Conservation (phyloP, 2,888 invertebrate genomes). For the Drosophila yooni region DNA sequence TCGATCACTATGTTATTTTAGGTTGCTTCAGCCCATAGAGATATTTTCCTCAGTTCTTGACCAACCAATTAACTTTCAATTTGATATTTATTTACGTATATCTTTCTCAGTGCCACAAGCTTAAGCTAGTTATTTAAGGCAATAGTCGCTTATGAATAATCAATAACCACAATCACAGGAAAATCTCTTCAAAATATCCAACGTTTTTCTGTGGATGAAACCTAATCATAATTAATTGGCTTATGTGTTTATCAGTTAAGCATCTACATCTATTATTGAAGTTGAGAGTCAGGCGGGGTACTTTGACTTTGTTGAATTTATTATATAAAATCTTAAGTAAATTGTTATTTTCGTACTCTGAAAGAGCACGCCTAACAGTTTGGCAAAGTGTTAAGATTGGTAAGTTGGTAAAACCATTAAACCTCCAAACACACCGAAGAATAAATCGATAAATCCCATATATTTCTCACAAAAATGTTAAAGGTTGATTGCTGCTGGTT, state of each 20-base stretch:
- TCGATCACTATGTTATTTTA: neutral
- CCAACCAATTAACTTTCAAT: neutral
- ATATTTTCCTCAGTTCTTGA: neutral
- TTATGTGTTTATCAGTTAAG: neutral
- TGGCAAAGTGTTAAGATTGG: neutral
- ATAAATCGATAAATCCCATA: neutral
- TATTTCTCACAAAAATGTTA: neutral
- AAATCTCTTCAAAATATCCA: neutral
- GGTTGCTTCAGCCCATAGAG: neutral
- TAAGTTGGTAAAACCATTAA: neutral
- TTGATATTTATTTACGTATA: neutral
- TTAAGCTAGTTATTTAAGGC: neutral
- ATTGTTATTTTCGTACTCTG: neutral
- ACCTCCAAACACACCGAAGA: neutral
- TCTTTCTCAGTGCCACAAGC: neutral
- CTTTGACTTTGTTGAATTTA: neutral
- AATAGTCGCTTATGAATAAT: neutral
- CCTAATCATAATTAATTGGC: neutral
- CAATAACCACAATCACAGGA: neutral
- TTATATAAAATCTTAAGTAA: neutral
- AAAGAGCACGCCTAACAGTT: neutral
- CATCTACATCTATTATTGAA: neutral
- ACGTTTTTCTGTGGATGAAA: neutral
- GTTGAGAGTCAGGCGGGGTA: neutral
- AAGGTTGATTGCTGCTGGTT: neutral